These are phyloP conservation scores for Neria commutata DNA, from an alignment of 2,888 invertebrate species.

Conservation along the genomic window DNA sequence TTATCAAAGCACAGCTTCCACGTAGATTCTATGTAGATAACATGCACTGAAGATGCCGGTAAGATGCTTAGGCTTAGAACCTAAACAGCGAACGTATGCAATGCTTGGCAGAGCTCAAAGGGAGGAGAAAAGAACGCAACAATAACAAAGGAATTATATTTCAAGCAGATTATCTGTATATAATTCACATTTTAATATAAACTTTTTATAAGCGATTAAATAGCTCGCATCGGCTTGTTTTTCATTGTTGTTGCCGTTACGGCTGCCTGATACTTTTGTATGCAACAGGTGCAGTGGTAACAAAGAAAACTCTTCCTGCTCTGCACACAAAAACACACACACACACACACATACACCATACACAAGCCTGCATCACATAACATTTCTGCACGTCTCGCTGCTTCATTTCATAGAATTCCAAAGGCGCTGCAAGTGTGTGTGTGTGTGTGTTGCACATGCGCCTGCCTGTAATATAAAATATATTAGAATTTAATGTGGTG, in stretches of 20 bases:
- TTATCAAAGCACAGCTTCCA: not conserved
- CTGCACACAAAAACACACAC: not conserved
- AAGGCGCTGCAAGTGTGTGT: too few relatives aligned
- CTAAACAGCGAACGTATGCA: too few relatives aligned
- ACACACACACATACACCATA: too few relatives aligned
- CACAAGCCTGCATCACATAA: not conserved
- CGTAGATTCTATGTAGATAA: not conserved
- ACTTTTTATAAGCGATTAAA: too few relatives aligned
- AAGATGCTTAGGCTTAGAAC: too few relatives aligned
- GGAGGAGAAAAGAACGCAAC: not conserved
- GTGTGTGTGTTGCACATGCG: too few relatives aligned
- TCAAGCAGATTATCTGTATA: constrained; percentile 1
- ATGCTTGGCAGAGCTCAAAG: too few relatives aligned
- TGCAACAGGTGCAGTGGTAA: not conserved
- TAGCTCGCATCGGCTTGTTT: not conserved
- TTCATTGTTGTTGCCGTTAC: not conserved
- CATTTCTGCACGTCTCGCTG: not conserved
- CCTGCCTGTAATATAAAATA: not conserved
- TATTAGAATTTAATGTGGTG: constrained; percentile 6
- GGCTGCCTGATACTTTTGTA: not conserved
- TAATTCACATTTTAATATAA: not conserved
- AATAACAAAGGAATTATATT: not conserved
- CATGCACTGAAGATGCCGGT: not conserved
- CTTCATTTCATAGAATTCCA: constrained; percentile 1
- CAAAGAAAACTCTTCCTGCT: constrained; percentile 5